Conservation (phyloP, 2,888 invertebrate genomes). For the Caenorhabditis angaria region DNA sequence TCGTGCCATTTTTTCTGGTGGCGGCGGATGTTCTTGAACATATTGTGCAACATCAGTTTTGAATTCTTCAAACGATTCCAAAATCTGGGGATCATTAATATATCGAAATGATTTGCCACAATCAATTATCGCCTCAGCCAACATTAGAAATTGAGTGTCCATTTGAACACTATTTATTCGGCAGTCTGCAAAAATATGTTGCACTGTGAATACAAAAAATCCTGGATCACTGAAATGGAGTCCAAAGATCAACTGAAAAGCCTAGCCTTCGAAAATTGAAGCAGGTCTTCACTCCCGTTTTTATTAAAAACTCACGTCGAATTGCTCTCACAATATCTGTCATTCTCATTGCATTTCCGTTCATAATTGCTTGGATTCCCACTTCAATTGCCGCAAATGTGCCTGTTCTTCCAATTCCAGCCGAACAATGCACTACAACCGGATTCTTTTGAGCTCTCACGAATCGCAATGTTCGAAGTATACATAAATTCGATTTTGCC, state of each 20-base stretch:
- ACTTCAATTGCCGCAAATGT: conserved; percentile 45
- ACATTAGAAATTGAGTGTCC: conserved; percentile 31
- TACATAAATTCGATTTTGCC: conserved; percentile 18
- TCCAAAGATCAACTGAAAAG: too few species aligned
- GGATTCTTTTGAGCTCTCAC: conserved; percentile 23
- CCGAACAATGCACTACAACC: conserved; percentile 57
- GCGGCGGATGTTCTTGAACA: conserved; percentile 30
- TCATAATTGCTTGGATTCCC: conserved; percentile 22
- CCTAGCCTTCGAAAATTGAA: too few species aligned
- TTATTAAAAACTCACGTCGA: conserved; percentile 13
- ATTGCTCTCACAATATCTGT: conserved; percentile 20
- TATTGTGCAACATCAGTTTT: conserved; percentile 11
- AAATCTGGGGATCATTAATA: conserved; percentile 15
- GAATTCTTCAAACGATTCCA: neutral
- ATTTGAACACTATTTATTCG: conserved; percentile 30
- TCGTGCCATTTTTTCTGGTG: neutral
- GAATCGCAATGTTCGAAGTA: conserved; percentile 19
- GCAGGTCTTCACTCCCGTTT: too few species aligned
- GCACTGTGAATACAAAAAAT: neutral
- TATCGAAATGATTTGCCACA: conserved; percentile 26
- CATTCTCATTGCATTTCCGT: conserved; percentile 12
- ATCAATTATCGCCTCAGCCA: conserved; percentile 24
- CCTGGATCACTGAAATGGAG: too few species aligned
- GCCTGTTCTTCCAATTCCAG: conserved; percentile 57
- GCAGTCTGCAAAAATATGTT: conserved; percentile 22